Percentiles rank a stretch among this genome's conserved stretches.
Conservation (phyloP, 2,797 vertebrate species). For the Parambassis ranga region DNA sequence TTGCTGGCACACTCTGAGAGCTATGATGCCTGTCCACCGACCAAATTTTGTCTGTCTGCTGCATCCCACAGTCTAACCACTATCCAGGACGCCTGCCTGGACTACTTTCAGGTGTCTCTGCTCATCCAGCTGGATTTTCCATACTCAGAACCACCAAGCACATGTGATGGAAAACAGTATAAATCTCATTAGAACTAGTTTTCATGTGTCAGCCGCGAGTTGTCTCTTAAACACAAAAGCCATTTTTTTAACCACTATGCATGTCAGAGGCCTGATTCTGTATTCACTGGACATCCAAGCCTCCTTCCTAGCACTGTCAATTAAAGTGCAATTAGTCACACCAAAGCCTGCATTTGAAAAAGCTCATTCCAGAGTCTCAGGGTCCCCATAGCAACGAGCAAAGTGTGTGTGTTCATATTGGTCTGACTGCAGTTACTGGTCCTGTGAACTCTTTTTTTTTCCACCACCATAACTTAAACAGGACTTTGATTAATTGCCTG, state of each 20-base stretch:
- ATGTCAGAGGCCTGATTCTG: conserved; percentile 3
- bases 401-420: conserved; percentile 36
- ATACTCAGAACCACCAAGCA: conserved; percentile 3
- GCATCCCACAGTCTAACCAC: conserved; percentile 33
- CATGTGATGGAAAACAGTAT: neutral
- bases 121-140: conserved; percentile 21
- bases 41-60: conserved; percentile 36
- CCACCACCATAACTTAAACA: conserved; percentile 60
- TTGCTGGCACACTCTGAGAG: conserved; percentile 31
- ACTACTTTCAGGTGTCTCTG: conserved; percentile 47
- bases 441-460: conserved; percentile 27
- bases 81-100: conserved; percentile 57
- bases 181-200: neutral
- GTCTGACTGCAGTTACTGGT: conserved; percentile 58
- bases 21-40: conserved; percentile 13
- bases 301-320: conserved; percentile 52
- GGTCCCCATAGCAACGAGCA: conserved; percentile 76
- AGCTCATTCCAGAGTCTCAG: conserved; percentile 64
- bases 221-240: conserved; percentile 16
- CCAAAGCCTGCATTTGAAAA: conserved; percentile 61
- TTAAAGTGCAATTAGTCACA: conserved; percentile 81
- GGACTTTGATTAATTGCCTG: conserved; percentile 56
- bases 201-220: neutral
- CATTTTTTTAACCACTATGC: conserved; percentile 13
- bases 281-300: conserved; percentile 18